These are phyloP conservation scores for Orchestia grillus DNA, from an alignment of 1,140 invertebrate species.

Conservation along the genomic window DNA sequence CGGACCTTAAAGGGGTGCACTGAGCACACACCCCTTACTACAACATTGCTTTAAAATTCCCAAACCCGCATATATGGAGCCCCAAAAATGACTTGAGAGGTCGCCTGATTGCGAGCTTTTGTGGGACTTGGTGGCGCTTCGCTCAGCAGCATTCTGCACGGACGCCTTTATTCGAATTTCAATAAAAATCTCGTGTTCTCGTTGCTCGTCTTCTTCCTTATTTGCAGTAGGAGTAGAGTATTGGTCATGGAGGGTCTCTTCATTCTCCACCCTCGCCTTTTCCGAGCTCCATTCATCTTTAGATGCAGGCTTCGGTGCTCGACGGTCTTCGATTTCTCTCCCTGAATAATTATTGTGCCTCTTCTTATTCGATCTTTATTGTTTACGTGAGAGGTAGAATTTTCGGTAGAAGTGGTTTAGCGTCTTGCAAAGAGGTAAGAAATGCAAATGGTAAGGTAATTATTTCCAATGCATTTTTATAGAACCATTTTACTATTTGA, in stretches of 20 bases:
- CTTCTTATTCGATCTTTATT: neutral
- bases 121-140: constrained; percentile 14
- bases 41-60: constrained; percentile 54
- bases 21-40: neutral
- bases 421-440: neutral
- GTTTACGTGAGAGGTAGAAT: neutral
- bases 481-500: neutral
- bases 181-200: neutral
- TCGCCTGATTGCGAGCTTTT: constrained; percentile 52
- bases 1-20: constrained; percentile 39
- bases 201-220: neutral
- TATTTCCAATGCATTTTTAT: neutral
- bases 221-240: constrained; percentile 12
- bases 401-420: neutral
- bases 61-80: constrained; percentile 48
- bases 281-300: neutral
- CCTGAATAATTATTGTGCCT: neutral
- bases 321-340: neutral
- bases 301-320: neutral
- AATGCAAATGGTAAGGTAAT: neutral
- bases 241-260: constrained; percentile 38
- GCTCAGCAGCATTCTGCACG: constrained; percentile 29
- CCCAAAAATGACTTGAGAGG: constrained; percentile 55
- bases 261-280: neutral
- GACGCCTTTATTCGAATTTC: constrained; percentile 46